Percentiles rank a stretch among this genome's conserved stretches.
These are phyloP conservation scores for Denticeps clupeoides DNA, from an alignment of 2,797 vertebrate genomes.

Conservation along the genomic window DNA sequence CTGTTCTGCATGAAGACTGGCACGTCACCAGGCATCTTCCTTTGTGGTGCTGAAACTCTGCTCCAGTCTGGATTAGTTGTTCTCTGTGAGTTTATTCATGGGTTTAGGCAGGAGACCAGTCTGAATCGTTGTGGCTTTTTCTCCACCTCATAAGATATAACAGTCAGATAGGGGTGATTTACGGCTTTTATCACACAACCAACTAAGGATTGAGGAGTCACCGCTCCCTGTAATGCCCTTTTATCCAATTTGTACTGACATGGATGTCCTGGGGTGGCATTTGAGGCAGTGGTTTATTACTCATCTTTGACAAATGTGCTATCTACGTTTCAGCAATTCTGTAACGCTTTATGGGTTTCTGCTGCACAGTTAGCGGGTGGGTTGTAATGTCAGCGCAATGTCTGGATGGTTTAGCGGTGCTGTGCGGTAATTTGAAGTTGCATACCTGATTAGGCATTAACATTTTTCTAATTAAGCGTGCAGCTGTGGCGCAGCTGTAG, in stretches of 20 bases:
- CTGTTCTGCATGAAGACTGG: slow-evolving; percentile 18
- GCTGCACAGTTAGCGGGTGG: too few relatives aligned
- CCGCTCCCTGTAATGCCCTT: too few relatives aligned
- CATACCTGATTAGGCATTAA: slow-evolving; percentile 35
- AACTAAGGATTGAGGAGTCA: slow-evolving; percentile 1
- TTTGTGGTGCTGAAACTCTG: slow-evolving; percentile 8
- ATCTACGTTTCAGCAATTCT: too few relatives aligned
- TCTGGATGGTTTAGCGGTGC: too few relatives aligned
- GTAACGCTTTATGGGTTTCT: too few relatives aligned
- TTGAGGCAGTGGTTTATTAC: too few relatives aligned
- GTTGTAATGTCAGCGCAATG: too few relatives aligned
- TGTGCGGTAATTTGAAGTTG: too few relatives aligned
- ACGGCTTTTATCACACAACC: neutral
- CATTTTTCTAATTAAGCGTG: slow-evolving; percentile 32
- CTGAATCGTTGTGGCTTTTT: slow-evolving; percentile 14
- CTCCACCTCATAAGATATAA: slow-evolving; percentile 8
- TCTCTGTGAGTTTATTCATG: slow-evolving; percentile 27
- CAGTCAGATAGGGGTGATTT: slow-evolving; percentile 4
- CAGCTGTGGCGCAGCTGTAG: slow-evolving; percentile 48
- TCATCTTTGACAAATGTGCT: too few relatives aligned
- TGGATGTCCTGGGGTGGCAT: too few relatives aligned
- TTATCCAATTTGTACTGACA: too few relatives aligned
- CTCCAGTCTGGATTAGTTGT: slow-evolving; percentile 28
- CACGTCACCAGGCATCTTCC: slow-evolving; percentile 14
- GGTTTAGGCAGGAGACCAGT: slow-evolving; percentile 18